Percentiles rank a stretch among this genome's conserved stretches.
Evolutionary conservation across 2,888 invertebrate species (phyloP).

Genomic region (Eueremaeus valkanovi): DNA sequence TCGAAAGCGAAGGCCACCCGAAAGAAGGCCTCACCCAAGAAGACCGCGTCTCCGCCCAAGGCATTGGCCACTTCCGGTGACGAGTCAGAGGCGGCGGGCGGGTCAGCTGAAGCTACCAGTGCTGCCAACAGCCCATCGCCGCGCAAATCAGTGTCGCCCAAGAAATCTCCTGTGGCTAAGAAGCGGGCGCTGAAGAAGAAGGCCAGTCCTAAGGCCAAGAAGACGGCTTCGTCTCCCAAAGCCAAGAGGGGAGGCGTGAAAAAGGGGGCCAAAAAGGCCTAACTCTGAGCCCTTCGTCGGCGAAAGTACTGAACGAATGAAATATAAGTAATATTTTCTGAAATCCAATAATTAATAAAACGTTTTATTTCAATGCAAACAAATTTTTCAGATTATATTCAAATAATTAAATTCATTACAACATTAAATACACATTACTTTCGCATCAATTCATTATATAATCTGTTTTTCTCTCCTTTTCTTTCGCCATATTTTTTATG

Average conservation of each 20-base stretch:
- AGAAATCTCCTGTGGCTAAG: slow-evolving; percentile 10
- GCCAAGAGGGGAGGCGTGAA: background rate
- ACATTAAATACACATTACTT: background rate
- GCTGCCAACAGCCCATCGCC: too few species aligned
- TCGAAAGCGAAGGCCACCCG: background rate
- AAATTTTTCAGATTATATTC: background rate
- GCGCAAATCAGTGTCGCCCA: background rate
- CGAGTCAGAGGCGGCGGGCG: too few species aligned
- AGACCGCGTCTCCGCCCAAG: background rate
- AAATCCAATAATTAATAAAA: background rate
- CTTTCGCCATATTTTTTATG: background rate
- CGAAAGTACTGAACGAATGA: slow-evolving; percentile 23
- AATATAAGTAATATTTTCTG: background rate
- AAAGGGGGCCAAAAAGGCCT: slow-evolving; percentile 19
- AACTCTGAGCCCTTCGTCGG: background rate
- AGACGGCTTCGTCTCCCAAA: slow-evolving; percentile 4
- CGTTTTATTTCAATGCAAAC: background rate
- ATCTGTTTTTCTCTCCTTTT: background rate
- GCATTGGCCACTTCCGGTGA: background rate
- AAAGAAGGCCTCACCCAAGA: background rate
- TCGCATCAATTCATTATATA: slow-evolving; percentile 23
- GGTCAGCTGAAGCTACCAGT: background rate
- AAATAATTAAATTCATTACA: background rate
- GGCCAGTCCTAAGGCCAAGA: background rate
- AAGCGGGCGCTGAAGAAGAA: background rate